Evolutionary conservation across 2,888 invertebrate genomes (phyloP).

Genomic region (Mellilla xanthometata): DNA sequence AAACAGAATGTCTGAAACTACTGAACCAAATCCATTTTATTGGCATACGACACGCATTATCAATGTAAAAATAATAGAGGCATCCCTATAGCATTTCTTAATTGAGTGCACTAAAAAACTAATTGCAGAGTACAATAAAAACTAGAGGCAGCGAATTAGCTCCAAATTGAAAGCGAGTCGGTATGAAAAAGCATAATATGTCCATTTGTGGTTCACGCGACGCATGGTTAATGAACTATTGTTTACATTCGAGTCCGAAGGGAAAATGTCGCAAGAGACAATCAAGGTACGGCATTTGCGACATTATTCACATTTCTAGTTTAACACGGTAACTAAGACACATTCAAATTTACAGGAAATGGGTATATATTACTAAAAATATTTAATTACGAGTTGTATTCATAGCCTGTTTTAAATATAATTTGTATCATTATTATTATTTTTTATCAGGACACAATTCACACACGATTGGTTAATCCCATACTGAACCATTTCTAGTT

Average conservation of each 20-base stretch:
- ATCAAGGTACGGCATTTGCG: background rate
- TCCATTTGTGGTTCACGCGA: constrained; percentile 39
- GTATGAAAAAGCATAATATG: constrained; percentile 27
- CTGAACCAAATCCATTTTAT: too few species aligned
- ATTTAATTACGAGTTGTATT: too few species aligned
- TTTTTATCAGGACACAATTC: too few species aligned
- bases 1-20: too few species aligned
- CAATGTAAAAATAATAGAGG: constrained; percentile 26
- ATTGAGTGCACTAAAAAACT: constrained; percentile 33
- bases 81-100: constrained; percentile 29
- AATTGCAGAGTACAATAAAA: constrained; percentile 39
- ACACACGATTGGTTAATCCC: too few species aligned
- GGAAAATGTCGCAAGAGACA: constrained; percentile 6
- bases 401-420: too few species aligned
- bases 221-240: constrained; percentile 21
- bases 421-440: too few species aligned
- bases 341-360: too few species aligned
- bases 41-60: too few species aligned
- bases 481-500: too few species aligned
- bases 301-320: constrained; percentile 1
- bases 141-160: constrained; percentile 35
- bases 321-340: constrained; percentile 18
- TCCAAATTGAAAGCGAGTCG: constrained; percentile 36
- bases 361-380: too few species aligned
- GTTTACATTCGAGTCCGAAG: constrained; percentile 9